phyloP scores from a whole-genome alignment of 2,113 vertebrate genomes.

The Prionailurus bengalensis region DNA sequence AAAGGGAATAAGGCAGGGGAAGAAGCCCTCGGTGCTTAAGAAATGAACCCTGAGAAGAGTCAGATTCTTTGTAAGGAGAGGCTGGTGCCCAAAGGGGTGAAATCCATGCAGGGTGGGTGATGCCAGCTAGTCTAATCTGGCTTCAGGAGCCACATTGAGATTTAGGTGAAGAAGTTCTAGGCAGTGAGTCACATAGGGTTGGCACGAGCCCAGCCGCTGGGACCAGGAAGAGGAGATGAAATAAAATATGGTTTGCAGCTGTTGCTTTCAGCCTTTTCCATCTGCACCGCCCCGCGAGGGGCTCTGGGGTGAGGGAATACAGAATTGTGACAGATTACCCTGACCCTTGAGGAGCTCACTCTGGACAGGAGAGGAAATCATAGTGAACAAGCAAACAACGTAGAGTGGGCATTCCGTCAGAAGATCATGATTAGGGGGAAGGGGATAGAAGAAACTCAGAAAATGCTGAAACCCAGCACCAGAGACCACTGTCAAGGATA shows the following conservation, averaged over 20 bases:
- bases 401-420: neutral
- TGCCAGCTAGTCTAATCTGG: neutral
- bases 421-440: neutral
- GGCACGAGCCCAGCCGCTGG: neutral
- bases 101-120: neutral
- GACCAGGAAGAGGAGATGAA: neutral
- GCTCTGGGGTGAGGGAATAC: neutral
- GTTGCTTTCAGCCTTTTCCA: neutral
- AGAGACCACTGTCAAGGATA: neutral
- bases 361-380: neutral
- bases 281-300: neutral
- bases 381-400: neutral
- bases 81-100: neutral
- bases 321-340: neutral
- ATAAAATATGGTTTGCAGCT: slow-evolving; percentile 42
- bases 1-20: neutral
- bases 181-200: neutral
- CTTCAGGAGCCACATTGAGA: neutral
- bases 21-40: neutral
- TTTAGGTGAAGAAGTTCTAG: neutral
- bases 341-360: neutral
- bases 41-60: neutral
- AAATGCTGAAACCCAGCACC: neutral
- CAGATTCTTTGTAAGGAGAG: neutral
- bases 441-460: neutral